phyloP scores from a whole-genome alignment of 2,888 invertebrate genomes.

The Nebria salina region DNA sequence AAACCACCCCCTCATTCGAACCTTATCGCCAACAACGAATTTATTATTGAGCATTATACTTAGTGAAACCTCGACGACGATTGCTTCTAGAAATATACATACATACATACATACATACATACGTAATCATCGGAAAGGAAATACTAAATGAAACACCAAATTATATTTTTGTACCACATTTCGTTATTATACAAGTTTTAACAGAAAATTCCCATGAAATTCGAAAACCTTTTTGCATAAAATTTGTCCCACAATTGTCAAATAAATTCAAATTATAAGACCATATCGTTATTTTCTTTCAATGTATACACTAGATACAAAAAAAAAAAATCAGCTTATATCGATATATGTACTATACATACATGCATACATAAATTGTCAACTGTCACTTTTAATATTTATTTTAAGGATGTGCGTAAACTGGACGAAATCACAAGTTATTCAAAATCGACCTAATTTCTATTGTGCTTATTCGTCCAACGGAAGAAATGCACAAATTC shows the following conservation, averaged over 20 bases:
- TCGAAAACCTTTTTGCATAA: background rate
- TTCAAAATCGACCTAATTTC: background rate
- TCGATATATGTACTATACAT: background rate
- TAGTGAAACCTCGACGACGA: background rate
- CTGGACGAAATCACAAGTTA: background rate
- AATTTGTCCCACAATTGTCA: background rate
- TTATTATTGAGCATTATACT: slow-evolving; percentile 38
- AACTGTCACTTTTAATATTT: background rate
- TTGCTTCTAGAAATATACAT: too few relatives aligned
- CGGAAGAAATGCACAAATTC: background rate
- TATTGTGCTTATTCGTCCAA: background rate
- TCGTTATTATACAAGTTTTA: background rate
- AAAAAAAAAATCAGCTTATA: background rate
- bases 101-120: too few relatives aligned
- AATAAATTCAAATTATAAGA: background rate
- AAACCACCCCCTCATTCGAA: slow-evolving; percentile 24
- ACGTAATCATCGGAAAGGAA: too few relatives aligned
- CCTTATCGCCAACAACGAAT: slow-evolving; percentile 36
- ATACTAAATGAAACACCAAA: too few relatives aligned
- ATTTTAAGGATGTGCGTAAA: background rate
- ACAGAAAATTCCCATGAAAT: background rate
- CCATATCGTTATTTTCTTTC: background rate
- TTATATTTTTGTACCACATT: too few relatives aligned
- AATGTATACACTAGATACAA: too few relatives aligned
- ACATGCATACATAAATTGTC: background rate